A percentile compares a stretch with the other conserved stretches of the same genome.
These are phyloP conservation scores for Meganola albula DNA, from an alignment of 2,888 invertebrate species.

Conservation along the genomic window DNA sequence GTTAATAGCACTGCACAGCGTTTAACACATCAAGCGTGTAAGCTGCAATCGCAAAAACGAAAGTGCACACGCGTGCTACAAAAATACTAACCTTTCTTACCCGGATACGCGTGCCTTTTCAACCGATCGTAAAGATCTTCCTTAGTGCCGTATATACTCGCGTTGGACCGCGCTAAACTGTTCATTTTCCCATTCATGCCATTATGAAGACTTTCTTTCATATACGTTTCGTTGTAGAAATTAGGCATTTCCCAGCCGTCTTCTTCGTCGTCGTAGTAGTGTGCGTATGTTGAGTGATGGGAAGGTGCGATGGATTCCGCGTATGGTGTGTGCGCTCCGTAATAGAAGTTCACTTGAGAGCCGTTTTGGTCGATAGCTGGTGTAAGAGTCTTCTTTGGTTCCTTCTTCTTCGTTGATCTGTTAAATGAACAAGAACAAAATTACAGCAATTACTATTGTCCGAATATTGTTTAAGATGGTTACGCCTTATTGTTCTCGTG, in stretches of 20 bases:
- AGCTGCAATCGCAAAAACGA: slow-evolving; percentile 36
- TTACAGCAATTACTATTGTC: no score
- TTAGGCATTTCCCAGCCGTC: slow-evolving; percentile 99
- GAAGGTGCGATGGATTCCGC: slow-evolving; percentile 97
- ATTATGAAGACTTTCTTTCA: slow-evolving; percentile 95
- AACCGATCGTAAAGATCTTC: slow-evolving; percentile 96
- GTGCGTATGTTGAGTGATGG: slow-evolving; percentile 96
- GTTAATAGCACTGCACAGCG: not conserved
- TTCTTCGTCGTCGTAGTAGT: slow-evolving; percentile 96
- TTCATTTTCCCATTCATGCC: slow-evolving; percentile 93
- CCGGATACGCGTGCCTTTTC: slow-evolving; percentile 95
- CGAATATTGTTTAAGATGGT: no score
- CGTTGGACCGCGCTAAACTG: slow-evolving; percentile 94
- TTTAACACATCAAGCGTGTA: slow-evolving; percentile 21
- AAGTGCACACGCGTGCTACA: slow-evolving; percentile 61
- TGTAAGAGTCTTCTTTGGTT: slow-evolving; percentile 93
- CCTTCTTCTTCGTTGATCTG: slow-evolving; percentile 90
- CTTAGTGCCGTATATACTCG: slow-evolving; percentile 95
- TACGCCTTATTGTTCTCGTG: no score
- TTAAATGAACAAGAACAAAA: no score
- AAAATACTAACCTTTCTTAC: slow-evolving; percentile 90
- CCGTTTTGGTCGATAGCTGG: slow-evolving; percentile 94
- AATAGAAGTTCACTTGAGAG: slow-evolving; percentile 97
- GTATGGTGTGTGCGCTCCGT: slow-evolving; percentile 95
- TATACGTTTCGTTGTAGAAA: slow-evolving; percentile 96